A percentile compares a stretch with the other conserved stretches of the same genome.
Evolutionary conservation across 2,797 vertebrate species (phyloP).

Genomic region (Hephaestus fuliginosus): DNA sequence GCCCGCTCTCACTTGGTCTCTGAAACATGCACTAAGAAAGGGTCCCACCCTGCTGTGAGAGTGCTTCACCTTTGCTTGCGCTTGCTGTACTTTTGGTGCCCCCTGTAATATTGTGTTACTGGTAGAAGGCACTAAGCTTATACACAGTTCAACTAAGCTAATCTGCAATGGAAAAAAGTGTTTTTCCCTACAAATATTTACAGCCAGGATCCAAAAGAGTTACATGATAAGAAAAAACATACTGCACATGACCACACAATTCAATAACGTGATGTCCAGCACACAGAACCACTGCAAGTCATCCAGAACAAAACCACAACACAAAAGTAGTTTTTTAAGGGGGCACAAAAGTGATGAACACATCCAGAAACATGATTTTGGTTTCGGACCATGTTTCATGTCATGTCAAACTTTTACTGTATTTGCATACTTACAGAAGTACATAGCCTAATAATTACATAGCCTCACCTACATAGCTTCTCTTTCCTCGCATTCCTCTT

Average conservation of each 20-base stretch:
- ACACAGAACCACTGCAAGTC: not conserved
- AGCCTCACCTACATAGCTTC: no score
- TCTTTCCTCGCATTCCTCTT: not conserved
- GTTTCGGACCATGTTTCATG: no score
- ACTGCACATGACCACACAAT: not conserved
- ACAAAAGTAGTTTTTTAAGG: not conserved
- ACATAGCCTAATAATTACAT: no score
- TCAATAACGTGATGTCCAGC: not conserved
- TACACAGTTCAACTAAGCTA: conserved; percentile 4
- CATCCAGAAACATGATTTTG: not conserved
- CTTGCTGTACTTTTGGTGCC: conserved; percentile 6
- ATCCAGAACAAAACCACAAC: not conserved
- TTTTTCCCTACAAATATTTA: not conserved
- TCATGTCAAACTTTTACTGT: no score
- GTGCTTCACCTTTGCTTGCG: conserved; percentile 37
- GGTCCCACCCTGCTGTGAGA: conserved; percentile 35
- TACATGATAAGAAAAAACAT: not conserved
- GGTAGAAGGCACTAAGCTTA: not conserved
- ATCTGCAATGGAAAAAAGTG: not conserved
- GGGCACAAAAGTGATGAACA: not conserved
- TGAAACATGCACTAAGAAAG: conserved; percentile 39
- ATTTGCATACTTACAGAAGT: not conserved
- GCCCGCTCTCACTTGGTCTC: conserved; percentile 2
- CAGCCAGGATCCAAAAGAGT: not conserved
- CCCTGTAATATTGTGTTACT: conserved; percentile 15